Base-by-base conservation (phyloP, 2,113 vertebrate genomes). In the Telmatochromis brachygnathus region DNA sequence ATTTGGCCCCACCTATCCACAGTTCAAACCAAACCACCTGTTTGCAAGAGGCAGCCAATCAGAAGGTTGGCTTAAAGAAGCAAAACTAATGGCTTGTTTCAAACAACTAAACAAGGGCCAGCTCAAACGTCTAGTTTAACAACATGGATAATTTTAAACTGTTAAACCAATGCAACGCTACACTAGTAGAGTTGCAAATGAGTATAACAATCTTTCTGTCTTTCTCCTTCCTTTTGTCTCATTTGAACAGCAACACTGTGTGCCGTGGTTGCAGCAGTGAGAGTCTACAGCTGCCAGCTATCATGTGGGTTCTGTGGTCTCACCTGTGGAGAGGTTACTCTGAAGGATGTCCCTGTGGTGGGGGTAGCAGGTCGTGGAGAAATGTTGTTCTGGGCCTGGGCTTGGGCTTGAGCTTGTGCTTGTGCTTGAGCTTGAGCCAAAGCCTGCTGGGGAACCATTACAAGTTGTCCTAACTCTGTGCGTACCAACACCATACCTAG, bases 361-460 rank as follows among this genome's bases (percentile, higher is more conserved):
- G 97, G 97, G 53, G 97, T 95, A 11, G 96, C 94, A 4, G 97
- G 96, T 9, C 97, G 95, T 0, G 97, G 97, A 2, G 96, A 96
- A 86, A 97, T 92, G 96, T 5, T 97, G 93, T 97, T 96, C 82
- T 97, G 96, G 28, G 96, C 96, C 86, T 97, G 97, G 0, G 94
- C 92, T 3, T 97, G 96, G 1, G 96, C 94, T 79, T 97, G 97
- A 33, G 96, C 96, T 30, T 97, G 96, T 95, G 96, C 96, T 83
- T 97, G 97, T 1, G 97, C 97, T 30, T 97, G 96, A 95, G 96
- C 96, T 84, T 97, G 97, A 1, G 97, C 97, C 81, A 97, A 94
- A 7, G 97, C 97, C 92, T 98, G 97, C 95, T 98, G 97, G 26
- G 97, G 97, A 90, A 97, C 97, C 97, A 98, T 97, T 10, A 98